A percentile compares a stretch with the other conserved stretches of the same genome.
These are phyloP conservation scores for Ceratotherium simum DNA, from an alignment of 2,113 vertebrate species.

Conservation along the genomic window DNA sequence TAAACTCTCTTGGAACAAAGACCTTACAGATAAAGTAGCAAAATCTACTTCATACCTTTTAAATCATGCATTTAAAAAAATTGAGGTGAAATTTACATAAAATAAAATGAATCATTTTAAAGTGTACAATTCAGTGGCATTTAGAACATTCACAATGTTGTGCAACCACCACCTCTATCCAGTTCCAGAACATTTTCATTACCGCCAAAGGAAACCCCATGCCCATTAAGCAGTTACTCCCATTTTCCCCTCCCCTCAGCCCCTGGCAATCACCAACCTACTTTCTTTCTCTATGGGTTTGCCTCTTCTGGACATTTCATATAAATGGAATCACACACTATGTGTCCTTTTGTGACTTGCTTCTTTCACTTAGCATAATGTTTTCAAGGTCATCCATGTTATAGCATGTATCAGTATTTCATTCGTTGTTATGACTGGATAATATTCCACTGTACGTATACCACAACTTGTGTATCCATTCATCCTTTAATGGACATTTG, in stretches of 20 bases:
- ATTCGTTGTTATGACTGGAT: background rate
- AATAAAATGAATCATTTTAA: background rate
- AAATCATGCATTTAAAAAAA: background rate
- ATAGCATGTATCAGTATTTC: background rate
- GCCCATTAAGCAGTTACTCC: no score
- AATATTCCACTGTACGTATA: background rate
- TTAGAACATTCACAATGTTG: background rate
- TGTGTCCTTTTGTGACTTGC: background rate
- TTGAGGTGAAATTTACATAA: background rate
- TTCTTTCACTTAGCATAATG: background rate
- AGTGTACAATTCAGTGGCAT: background rate
- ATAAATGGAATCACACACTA: background rate
- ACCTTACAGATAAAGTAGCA: background rate
- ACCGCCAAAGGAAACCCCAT: background rate
- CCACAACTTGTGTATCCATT: background rate
- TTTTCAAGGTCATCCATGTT: background rate
- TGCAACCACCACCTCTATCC: rapidly evolving
- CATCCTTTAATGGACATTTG: background rate
- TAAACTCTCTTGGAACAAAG: background rate
- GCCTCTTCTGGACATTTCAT: background rate
- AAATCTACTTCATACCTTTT: background rate
- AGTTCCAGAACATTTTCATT: background rate
- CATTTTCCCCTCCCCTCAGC: background rate
- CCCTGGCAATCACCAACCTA: no score
- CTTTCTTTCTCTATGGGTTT: background rate